Evolutionary conservation across 2,113 vertebrate genomes (phyloP), one percentile per base, ranked within the genome.

Genomic region (Paramisgurnus dabryanus): DNA sequence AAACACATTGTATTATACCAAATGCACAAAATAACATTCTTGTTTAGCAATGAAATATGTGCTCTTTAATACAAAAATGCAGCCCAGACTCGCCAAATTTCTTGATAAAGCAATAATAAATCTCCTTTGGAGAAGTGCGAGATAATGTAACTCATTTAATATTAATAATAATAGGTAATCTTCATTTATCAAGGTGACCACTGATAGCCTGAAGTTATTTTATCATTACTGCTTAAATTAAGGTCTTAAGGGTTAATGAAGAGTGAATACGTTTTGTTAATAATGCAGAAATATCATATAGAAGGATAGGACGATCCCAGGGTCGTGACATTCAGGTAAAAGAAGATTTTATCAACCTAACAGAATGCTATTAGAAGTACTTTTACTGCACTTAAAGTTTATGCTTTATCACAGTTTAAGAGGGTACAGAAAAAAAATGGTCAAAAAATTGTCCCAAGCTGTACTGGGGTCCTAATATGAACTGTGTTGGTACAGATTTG

Each of bases 241-340:
- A 89, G 91, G 90, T 90, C 91, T 90, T 87, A 47, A 85, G 86
- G 91, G 92, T 92, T 93, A 92, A 93, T 93, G 90, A 92, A 90
- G 86, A 84, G 83, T 77, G 81, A 86, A 88, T 87, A 91, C 88
- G 90, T 90, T 87, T 85, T 85, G 89, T 90, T 93, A 90, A 92
- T 90, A 91, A 91, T 89, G 85, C 87, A 90, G 89, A 85, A 89
- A 86, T 88, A 89, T 88, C 89, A 87, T 73, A 79, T 80, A 81
- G 81, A 87, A 90, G 87, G 22, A 88, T 90, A 90, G 87, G 90
- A 90, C 85, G 76, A 88, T 83, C 82, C 77, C 75, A 80, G 82
- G 86, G 84, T 89, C 79, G 43, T 45, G 49, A 60, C 13, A n/a
- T 61, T 79, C 4, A 79, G 41, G 57, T 57, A 53, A 64, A 64